Conservation (phyloP, 2,797 vertebrate genomes). For the Passerculus sandwichensis region DNA sequence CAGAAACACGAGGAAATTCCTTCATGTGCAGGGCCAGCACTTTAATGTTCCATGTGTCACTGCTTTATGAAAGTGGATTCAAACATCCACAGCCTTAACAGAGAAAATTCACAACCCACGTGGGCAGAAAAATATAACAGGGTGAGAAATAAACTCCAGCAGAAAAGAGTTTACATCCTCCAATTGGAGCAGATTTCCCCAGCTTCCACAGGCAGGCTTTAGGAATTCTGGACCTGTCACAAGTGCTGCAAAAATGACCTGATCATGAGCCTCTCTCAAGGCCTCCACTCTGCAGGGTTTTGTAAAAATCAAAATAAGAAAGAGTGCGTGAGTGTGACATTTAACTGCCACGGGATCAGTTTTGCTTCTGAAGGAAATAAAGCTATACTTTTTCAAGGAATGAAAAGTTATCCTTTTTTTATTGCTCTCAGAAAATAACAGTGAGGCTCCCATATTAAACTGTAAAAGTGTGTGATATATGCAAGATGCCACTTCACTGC, state of each 20-base stretch:
- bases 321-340: background rate
- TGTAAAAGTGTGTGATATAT: background rate
- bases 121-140: background rate
- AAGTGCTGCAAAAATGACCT: background rate
- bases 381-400: background rate
- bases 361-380: background rate
- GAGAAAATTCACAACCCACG: background rate
- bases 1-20: background rate
- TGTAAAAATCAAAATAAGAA: slow-evolving; percentile 10
- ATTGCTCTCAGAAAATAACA: slow-evolving; percentile 22
- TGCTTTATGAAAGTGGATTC: background rate
- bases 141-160: background rate
- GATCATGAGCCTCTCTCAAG: background rate
- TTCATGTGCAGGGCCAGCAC: background rate
- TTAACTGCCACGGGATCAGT: background rate
- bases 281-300: background rate
- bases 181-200: background rate
- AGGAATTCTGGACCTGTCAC: background rate
- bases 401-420: slow-evolving; percentile 1
- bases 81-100: background rate
- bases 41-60: rapidly evolving
- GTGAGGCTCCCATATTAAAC: background rate
- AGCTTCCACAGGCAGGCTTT: background rate
- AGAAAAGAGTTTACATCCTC: background rate
- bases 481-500: slow-evolving; percentile 2